Evolutionary conservation across 2,797 vertebrate species (phyloP).

Genomic region (Neosilurus mollespiculum): DNA sequence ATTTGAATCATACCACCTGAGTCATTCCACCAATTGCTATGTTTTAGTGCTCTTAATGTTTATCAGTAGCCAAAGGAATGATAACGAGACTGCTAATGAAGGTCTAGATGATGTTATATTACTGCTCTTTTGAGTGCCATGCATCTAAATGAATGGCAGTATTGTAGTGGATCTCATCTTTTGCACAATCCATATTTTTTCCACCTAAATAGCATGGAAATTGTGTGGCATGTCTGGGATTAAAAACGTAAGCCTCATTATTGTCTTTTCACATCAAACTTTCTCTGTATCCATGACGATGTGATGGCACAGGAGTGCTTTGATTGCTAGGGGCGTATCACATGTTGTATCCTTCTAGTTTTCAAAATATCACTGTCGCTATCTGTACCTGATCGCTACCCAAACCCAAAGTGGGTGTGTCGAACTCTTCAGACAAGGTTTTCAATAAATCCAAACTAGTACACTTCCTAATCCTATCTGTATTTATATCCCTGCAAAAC

Average conservation of each 20-base stretch:
- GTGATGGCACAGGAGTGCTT: neutral
- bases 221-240: neutral
- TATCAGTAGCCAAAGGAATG: neutral
- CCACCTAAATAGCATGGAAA: neutral
- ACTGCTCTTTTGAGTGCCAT: neutral
- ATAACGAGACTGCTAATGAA: neutral
- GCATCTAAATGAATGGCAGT: neutral
- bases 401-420: neutral
- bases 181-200: neutral
- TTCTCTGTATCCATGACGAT: neutral
- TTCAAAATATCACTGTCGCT: neutral
- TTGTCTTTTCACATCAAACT: neutral
- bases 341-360: neutral
- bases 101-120: conserved; percentile 15
- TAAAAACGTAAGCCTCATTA: neutral
- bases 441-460: neutral
- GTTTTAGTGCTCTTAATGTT: conserved; percentile 11
- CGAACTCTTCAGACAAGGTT: neutral
- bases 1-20: conserved; percentile 3
- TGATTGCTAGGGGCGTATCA: neutral
- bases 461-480: neutral
- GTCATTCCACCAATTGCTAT: neutral
- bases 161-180: neutral
- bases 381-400: neutral
- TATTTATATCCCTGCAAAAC: neutral